Evolutionary conservation across 2,113 vertebrate species (phyloP).

Genomic region (Psilopogon haemacephalus): DNA sequence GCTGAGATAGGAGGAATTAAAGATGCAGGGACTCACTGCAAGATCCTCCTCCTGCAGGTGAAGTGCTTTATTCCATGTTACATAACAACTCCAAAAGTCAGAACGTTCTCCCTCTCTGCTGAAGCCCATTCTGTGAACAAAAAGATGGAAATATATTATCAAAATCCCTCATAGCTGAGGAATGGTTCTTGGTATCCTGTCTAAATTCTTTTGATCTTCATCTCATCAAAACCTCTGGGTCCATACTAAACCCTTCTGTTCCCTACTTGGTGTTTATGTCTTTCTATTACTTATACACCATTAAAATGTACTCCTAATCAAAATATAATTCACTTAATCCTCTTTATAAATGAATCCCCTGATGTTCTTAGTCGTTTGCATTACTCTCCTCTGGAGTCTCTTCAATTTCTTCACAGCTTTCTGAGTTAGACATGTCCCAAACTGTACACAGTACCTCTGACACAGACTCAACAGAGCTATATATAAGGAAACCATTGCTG

Average conservation of each 20-base stretch:
- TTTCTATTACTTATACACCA: conserved; percentile 33
- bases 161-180: background rate
- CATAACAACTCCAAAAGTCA: fast-evolving
- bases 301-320: conserved; percentile 51
- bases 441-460: conserved; percentile 26
- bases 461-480: background rate
- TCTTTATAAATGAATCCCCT: conserved; percentile 51
- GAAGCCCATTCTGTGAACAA: background rate
- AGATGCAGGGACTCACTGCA: background rate
- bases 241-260: conserved; percentile 11
- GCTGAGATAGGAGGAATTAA: background rate
- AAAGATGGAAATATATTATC: background rate
- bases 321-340: conserved; percentile 64
- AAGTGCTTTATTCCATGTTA: background rate
- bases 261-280: conserved; percentile 39
- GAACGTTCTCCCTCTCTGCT: background rate
- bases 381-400: conserved; percentile 42
- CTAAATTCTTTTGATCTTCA: conserved; percentile 34
- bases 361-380: conserved; percentile 56
- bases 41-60: background rate
- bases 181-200: background rate
- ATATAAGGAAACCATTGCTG: background rate
- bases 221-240: conserved; percentile 5
- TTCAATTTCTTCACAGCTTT: conserved; percentile 34
- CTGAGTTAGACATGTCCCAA: conserved; percentile 48